Evolutionary conservation across 1,140 invertebrate genomes (phyloP), one percentile per base, ranked within the genome.

Genomic region (Matsumurasca onukii): DNA sequence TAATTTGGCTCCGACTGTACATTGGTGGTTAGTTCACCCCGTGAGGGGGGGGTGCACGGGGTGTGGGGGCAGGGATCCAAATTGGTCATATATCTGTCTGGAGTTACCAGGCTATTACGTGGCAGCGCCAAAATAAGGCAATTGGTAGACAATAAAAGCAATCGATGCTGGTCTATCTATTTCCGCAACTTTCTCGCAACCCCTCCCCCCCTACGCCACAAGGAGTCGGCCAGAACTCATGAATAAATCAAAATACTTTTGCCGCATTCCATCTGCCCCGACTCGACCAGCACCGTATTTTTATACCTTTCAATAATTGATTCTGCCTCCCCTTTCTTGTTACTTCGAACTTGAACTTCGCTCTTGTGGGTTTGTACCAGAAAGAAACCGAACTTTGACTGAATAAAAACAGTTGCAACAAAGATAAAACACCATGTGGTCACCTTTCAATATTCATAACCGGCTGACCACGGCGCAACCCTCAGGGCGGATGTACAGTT

Each of bases 231-330:
- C 49, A 39, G 34, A 24, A 25, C 55, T 59, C 55, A 59, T 59
- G 55, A 59, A 59, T 59, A 59, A 59, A 59, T 59, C 55, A 59
- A 59, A 59, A 59, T 59, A 59, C 55, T 59, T n/a, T 59, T 59
- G 55, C 55, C 55, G 55, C 55, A 59, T 59, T 59, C 55, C 55
- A 59, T 59, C 55, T 59, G 55, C 15, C 55, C 49, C 49, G 34
- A n/a, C 34, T 39, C 34, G 34, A 39, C 49, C 49, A 59, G 55
- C 55, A 29, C 25, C 30, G 55, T 39, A 39, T 59, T 59, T 59
- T 59, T 59, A 59, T 59, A 59, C 22, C 24, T 13, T 29, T 27
- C 30, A 59, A 59, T 59, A 59, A 59, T 59, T 59, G 55, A 29
- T 9, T 9, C 5, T 39, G n/a, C 34, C 34, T 9, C 34, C 34